A percentile compares a stretch with the other conserved stretches of the same genome.
Evolutionary conservation across 2,888 invertebrate genomes (phyloP).

Genomic region (Agriopis aurantiaria): DNA sequence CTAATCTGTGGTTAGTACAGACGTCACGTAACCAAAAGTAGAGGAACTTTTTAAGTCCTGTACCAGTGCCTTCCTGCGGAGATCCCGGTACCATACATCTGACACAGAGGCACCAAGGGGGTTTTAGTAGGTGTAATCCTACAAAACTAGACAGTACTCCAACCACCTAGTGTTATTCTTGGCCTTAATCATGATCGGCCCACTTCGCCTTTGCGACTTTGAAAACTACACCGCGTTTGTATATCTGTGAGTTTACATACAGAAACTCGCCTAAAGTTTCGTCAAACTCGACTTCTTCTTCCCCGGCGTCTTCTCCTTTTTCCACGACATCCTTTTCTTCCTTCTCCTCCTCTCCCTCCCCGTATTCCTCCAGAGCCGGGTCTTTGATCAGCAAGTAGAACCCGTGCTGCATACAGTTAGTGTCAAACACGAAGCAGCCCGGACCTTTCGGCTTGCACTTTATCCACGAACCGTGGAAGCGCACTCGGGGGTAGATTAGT

Average conservation of each 20-base stretch:
- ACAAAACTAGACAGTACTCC: too few relatives aligned
- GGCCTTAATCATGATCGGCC: too few relatives aligned
- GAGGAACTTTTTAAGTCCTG: too few relatives aligned
- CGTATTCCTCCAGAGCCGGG: constrained; percentile 73
- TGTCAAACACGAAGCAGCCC: constrained; percentile 92
- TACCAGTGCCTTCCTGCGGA: too few relatives aligned
- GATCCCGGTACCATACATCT: too few relatives aligned
- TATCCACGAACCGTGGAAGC: constrained; percentile 91
- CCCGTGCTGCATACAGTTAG: constrained; percentile 92
- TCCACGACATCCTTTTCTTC: constrained; percentile 78
- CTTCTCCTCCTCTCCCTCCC: constrained; percentile 73
- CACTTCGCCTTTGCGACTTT: too few relatives aligned
- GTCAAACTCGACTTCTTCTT: constrained; percentile 70
- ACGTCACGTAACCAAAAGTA: too few relatives aligned
- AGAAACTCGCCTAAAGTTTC: constrained; percentile 67
- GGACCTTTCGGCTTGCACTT: constrained; percentile 90
- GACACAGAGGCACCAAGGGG: too few relatives aligned
- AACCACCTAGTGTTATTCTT: too few relatives aligned
- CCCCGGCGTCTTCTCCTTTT: constrained; percentile 72
- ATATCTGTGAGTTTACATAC: neutral
- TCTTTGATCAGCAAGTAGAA: constrained; percentile 88
- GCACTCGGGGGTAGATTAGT: constrained; percentile 88
- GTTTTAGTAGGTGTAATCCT: too few relatives aligned
- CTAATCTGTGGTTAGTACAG: too few relatives aligned
- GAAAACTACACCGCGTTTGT: neutral